phyloP scores from a whole-genome alignment of 2,888 invertebrate species.

The Torymus auratus region DNA sequence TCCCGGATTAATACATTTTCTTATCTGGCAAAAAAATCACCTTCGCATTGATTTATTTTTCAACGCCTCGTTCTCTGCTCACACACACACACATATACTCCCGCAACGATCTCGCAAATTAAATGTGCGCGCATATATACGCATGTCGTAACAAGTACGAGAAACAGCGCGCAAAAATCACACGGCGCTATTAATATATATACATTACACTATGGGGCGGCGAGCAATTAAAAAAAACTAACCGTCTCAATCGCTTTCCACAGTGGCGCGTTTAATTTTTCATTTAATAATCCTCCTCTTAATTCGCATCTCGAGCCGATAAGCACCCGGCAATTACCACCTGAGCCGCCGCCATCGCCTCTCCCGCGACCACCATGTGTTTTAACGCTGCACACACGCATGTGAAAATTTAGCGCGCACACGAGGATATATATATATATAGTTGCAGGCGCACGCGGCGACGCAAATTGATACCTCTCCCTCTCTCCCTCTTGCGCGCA shows the following conservation, averaged over 20 bases:
- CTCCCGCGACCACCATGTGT: conserved; percentile 23
- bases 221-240: conserved; percentile 35
- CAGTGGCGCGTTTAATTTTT: conserved; percentile 20
- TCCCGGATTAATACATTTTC: conserved; percentile 8
- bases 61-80: too few relatives aligned
- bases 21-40: neutral
- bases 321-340: conserved; percentile 45
- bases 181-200: neutral
- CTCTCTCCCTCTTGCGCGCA: too few relatives aligned
- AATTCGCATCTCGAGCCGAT: conserved; percentile 32
- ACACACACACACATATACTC: too few relatives aligned
- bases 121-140: neutral
- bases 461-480: conserved; percentile 43
- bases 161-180: neutral
- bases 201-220: neutral
- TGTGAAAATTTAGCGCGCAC: conserved; percentile 44
- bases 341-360: neutral
- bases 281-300: conserved; percentile 43
- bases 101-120: neutral
- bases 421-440: conserved; percentile 27
- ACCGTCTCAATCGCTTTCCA: conserved; percentile 30
- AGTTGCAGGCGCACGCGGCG: conserved; percentile 7
- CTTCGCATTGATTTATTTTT: neutral
- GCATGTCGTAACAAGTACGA: conserved; percentile 16
- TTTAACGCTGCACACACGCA: conserved; percentile 8